Percentiles rank a stretch among this genome's conserved stretches.
These are phyloP conservation scores for Aplysia californica DNA, from an alignment of 1,140 invertebrate genomes.

Conservation along the genomic window DNA sequence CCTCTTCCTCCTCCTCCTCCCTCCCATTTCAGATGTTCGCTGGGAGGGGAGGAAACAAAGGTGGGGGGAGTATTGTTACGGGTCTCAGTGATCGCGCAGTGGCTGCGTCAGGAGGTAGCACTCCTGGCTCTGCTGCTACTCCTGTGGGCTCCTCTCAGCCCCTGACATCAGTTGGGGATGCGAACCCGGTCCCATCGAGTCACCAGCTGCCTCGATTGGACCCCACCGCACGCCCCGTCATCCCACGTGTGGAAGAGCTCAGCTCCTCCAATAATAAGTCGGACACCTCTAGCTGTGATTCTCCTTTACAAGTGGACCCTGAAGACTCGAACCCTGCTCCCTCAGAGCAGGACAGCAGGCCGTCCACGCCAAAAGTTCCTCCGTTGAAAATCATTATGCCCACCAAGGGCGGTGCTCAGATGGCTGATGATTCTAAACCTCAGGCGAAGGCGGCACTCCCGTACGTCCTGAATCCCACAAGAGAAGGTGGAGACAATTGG, in stretches of 20 bases:
- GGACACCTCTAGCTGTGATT: slow-evolving; percentile 35
- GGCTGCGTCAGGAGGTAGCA: slow-evolving; percentile 12
- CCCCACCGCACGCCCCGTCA: slow-evolving; percentile 8
- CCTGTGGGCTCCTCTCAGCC: no score
- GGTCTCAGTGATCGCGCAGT: slow-evolving; percentile 25
- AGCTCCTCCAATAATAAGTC: no score
- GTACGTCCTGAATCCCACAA: slow-evolving; percentile 60
- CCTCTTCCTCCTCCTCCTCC: not conserved
- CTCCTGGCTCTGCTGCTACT: no score
- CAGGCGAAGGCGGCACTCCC: slow-evolving; percentile 51
- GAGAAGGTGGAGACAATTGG: slow-evolving; percentile 32
- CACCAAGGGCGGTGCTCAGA: slow-evolving; percentile 42
- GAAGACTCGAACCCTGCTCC: slow-evolving; percentile 31
- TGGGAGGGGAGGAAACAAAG: slow-evolving; percentile 10
- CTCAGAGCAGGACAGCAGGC: slow-evolving; percentile 43
- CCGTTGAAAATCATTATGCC: slow-evolving; percentile 63
- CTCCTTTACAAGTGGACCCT: slow-evolving; percentile 33
- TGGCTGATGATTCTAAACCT: slow-evolving; percentile 38
- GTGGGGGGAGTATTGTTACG: slow-evolving; percentile 24
- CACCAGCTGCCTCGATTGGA: not conserved
- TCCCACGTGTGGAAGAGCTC: slow-evolving; percentile 36
- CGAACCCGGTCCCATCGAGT: not conserved
- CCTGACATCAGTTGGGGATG: not conserved
- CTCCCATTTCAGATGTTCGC: no score
- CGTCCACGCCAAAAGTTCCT: slow-evolving; percentile 62